A percentile compares a stretch with the other conserved stretches of the same genome.
phyloP scores from a whole-genome alignment of 2,113 vertebrate species.

The Amblyornis subalaris region DNA sequence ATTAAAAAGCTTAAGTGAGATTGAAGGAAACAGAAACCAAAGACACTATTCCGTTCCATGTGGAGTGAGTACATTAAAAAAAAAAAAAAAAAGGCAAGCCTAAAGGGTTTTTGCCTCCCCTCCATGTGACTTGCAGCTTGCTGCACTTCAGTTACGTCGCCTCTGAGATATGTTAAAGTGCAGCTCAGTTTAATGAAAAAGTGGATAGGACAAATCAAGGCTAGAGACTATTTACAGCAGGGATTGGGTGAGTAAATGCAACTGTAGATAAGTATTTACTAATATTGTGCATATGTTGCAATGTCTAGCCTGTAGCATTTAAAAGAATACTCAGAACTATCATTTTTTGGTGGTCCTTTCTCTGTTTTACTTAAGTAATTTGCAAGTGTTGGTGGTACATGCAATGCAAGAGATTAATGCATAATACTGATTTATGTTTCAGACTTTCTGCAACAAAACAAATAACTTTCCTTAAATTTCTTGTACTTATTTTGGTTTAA shows the following conservation, averaged over 20 bases:
- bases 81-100: not conserved
- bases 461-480: not conserved
- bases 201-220: not conserved
- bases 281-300: not conserved
- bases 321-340: not conserved
- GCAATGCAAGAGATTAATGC: not conserved
- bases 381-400: not conserved
- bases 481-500: not conserved
- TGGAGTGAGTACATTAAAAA: not conserved
- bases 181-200: conserved; percentile 36
- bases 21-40: conserved; percentile 49
- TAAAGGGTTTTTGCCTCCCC: not conserved
- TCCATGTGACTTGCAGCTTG: conserved; percentile 55
- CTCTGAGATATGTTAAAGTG: conserved; percentile 42
- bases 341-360: not conserved
- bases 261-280: not conserved
- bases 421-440: not conserved
- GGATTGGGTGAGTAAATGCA: conserved; percentile 54
- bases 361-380: conserved; percentile 2
- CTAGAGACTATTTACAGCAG: not conserved
- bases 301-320: not conserved
- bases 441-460: not conserved
- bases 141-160: conserved; percentile 48
- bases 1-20: conserved; percentile 30
- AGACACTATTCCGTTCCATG: conserved; percentile 33